Percentiles rank a stretch among this genome's conserved stretches.
Conservation (phyloP, 1,140 invertebrate species). For the Eupristina koningsbergeri region DNA sequence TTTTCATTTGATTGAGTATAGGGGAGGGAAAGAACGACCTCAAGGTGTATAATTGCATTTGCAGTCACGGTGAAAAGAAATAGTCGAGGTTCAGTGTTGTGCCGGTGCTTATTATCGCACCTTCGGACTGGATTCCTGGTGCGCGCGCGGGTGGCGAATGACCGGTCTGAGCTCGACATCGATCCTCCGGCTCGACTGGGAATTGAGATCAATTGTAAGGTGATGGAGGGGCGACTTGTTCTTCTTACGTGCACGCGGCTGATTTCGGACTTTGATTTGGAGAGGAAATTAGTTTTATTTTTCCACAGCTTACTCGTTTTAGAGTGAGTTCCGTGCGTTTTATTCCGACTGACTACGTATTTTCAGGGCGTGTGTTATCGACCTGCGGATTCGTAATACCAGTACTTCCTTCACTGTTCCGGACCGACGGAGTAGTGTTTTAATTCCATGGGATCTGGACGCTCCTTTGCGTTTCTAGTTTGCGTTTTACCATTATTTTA, state of each 20-base stretch:
- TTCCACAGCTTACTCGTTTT: no score
- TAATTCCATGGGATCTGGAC: background rate
- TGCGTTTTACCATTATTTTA: background rate
- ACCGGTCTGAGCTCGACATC: background rate
- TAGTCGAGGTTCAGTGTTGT: background rate
- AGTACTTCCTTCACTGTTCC: background rate
- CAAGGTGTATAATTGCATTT: background rate
- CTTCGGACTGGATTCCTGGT: background rate
- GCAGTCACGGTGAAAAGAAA: background rate
- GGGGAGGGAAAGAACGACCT: background rate
- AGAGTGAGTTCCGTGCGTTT: conserved; percentile 6
- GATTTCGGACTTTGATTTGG: no score
- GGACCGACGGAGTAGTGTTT: background rate
- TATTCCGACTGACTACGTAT: conserved; percentile 3
- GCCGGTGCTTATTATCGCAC: background rate
- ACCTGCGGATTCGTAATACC: background rate
- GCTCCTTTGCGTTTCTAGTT: background rate
- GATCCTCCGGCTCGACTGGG: conserved; percentile 21
- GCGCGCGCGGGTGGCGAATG: background rate
- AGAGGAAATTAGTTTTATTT: no score
- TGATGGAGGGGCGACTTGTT: conserved; percentile 5
- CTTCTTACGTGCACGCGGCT: background rate
- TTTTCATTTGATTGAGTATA: background rate
- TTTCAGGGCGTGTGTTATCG: background rate
- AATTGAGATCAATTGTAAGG: conserved; percentile 29